Evolutionary conservation across 2,888 invertebrate genomes (phyloP).

Genomic region (Blastobasis lacticolella): DNA sequence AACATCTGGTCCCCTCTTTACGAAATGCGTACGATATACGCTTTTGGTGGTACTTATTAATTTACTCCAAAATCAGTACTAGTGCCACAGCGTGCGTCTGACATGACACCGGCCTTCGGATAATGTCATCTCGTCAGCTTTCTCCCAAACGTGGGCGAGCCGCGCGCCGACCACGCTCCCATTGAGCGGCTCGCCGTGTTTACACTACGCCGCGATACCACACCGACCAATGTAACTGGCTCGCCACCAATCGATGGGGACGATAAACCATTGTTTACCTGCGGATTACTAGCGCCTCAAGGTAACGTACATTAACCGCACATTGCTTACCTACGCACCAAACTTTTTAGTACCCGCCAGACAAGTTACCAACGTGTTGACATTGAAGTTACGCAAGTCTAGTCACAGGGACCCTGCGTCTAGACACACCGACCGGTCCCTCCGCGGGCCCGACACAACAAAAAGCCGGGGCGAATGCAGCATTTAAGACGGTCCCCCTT

Average conservation of each 20-base stretch:
- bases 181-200: constrained; percentile 24
- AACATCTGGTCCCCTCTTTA: too few species aligned
- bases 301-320: constrained; percentile 33
- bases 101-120: constrained; percentile 5
- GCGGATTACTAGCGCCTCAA: constrained; percentile 52
- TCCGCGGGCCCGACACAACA: constrained; percentile 34
- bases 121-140: constrained; percentile 30
- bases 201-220: constrained; percentile 20
- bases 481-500: constrained; percentile 72
- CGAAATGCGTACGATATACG: too few species aligned
- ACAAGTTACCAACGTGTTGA: constrained; percentile 23
- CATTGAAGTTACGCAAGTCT: constrained; percentile 69
- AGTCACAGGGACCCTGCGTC: constrained; percentile 25
- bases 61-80: too few species aligned
- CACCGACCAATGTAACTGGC: constrained; percentile 33
- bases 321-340: constrained; percentile 6
- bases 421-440: constrained; percentile 23
- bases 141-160: constrained; percentile 60
- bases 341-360: background rate
- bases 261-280: constrained; percentile 65
- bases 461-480: constrained; percentile 63
- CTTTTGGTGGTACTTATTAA: too few species aligned
- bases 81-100: too few species aligned
- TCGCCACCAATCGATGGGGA: constrained; percentile 43
- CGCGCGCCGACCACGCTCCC: constrained; percentile 42